Evolutionary conservation across 2,888 invertebrate genomes (phyloP), one percentile per base, ranked within the genome.

Genomic region (Athripsodes cinereus): DNA sequence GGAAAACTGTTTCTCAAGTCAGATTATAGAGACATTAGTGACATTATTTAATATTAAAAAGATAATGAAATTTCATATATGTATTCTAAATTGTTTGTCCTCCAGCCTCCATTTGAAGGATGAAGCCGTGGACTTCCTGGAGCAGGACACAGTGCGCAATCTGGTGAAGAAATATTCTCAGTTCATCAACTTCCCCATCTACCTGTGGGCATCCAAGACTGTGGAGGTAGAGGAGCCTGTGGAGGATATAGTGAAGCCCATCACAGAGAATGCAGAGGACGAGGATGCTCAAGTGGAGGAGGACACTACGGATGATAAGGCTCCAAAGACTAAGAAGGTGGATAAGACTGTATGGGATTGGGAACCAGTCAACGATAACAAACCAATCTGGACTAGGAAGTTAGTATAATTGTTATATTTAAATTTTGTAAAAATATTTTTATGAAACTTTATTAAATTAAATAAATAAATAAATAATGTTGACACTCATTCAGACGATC

Each of bases 111-210:
- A 94, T 70, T 76, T 99, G 74, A 99, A 99, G 78, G 94, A 98
- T 67, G 99, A 99, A 79, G 96, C 98, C 21, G 83, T 87, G 65
- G 98, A 98, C 78, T 99, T 92, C 81, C 76, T 98, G 69, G 96
- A 99, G 74, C 84, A 90, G 64, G 90, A 92, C 69, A 95, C 95
- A 1, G 83, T 99, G 66, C 88, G 88, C 68, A 87, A 87, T 67
- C 81, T 99, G 60, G 90, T 99, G 62, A 91, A 90, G 77, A 99
- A 98, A 75, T 99, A 99, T 78, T 96, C 96, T 3, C 98, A 99
- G 79, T 99, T 99, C 78, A 99, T 99, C 73, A 99, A 97, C 76
- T 99, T 99, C 84, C 93, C 95, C 61, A 99, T 99, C 72, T 90
- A 90, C 75, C 76, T 99, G 72, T 99, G 97, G 97, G 85, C 89